A percentile compares a stretch with the other conserved stretches of the same genome.
phyloP scores from a whole-genome alignment of 2,888 invertebrate genomes.

The Melipona beecheii region DNA sequence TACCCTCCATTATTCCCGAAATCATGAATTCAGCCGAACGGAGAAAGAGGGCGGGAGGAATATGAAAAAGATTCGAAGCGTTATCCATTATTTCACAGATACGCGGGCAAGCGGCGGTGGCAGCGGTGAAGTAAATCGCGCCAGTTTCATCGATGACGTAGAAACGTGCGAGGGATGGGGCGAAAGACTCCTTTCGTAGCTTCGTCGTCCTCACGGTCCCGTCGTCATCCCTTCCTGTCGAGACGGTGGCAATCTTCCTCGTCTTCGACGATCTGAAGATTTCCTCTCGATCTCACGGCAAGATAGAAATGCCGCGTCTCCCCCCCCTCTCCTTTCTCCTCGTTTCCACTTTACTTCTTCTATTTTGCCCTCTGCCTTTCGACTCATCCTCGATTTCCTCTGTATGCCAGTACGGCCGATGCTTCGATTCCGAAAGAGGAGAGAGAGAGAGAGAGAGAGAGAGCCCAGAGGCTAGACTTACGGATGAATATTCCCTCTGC shows the following conservation, averaged over 20 bases:
- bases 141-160: conserved; percentile 72
- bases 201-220: conserved; percentile 1
- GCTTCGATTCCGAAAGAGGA: conserved; percentile 52
- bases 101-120: conserved; percentile 36
- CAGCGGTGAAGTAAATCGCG: conserved; percentile 71
- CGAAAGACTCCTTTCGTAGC: conserved; percentile 19
- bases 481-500: conserved; percentile 67
- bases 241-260: conserved; percentile 70
- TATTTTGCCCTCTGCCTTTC: conserved; percentile 35
- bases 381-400: conserved; percentile 70
- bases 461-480: conserved; percentile 33
- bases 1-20: conserved; percentile 48
- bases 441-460: conserved; percentile 20
- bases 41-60: conserved; percentile 15
- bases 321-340: conserved; percentile 7
- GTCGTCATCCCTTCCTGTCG: conserved; percentile 56
- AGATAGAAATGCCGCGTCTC: conserved; percentile 63
- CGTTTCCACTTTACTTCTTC: conserved; percentile 49
- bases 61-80: conserved; percentile 62
- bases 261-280: conserved; percentile 68
- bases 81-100: conserved; percentile 74
- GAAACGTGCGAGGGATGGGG: conserved; percentile 21
- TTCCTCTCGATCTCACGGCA: conserved; percentile 69
- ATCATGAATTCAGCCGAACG: neutral
- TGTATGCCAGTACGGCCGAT: conserved; percentile 49